phyloP scores from a whole-genome alignment of 1,140 invertebrate species.

The Neodiprion fabricii region DNA sequence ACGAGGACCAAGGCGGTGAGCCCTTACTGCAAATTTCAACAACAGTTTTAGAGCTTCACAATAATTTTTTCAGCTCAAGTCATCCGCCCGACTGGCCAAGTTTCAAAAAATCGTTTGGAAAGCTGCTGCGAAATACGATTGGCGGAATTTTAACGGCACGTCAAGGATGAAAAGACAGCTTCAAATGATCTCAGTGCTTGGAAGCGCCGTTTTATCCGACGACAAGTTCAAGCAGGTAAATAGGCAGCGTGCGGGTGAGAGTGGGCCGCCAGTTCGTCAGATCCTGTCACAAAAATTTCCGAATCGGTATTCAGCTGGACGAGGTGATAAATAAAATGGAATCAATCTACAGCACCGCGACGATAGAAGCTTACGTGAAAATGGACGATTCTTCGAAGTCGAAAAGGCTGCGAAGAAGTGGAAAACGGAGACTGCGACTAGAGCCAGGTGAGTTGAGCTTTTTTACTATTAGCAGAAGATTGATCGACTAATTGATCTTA shows the following conservation, averaged over 20 bases:
- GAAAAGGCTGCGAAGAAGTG: background rate
- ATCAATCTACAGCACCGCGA: constrained; percentile 23
- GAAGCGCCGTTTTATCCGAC: constrained; percentile 19
- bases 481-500: constrained; percentile 4
- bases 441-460: background rate
- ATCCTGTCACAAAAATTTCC: background rate
- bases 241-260: no score
- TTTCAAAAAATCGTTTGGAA: constrained; percentile 24
- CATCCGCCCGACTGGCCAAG: constrained; percentile 18
- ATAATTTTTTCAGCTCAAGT: constrained; percentile 16
- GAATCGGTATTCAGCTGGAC: constrained; percentile 14
- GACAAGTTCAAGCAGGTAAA: constrained; percentile 20
- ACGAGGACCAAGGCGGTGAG: constrained; percentile 20
- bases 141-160: constrained; percentile 21
- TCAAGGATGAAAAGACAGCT: constrained; percentile 21
- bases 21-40: background rate
- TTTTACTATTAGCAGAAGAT: background rate
- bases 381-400: background rate
- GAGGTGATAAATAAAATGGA: constrained; percentile 22
- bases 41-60: background rate
- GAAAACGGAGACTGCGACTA: constrained; percentile 7
- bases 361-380: constrained; percentile 17
- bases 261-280: background rate
- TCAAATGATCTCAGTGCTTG: constrained; percentile 20
- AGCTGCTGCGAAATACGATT: constrained; percentile 25